A percentile compares a stretch with the other conserved stretches of the same genome.
phyloP scores from a whole-genome alignment of 2,888 invertebrate genomes.

The Oscheius myriophilus region DNA sequence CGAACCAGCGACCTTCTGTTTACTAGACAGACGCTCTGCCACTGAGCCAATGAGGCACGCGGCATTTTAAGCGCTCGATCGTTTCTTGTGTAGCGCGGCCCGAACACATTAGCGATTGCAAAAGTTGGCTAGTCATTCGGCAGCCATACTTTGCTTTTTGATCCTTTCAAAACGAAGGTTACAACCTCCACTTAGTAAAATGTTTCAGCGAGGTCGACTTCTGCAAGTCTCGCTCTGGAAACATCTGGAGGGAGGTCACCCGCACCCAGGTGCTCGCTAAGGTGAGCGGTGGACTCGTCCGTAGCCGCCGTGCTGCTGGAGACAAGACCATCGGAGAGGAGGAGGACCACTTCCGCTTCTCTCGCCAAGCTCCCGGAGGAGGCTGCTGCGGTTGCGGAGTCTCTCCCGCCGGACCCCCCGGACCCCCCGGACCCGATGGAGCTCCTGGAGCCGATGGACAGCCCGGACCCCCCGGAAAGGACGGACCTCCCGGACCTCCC shows the following conservation, averaged over 20 bases:
- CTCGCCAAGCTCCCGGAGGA: constrained; percentile 34
- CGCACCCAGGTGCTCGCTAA: constrained; percentile 56
- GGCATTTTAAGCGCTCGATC: no score
- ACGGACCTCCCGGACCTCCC: constrained; percentile 52
- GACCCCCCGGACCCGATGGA: constrained; percentile 32
- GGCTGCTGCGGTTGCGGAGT: constrained; percentile 37
- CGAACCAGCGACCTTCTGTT: constrained; percentile 67
- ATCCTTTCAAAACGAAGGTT: background rate
- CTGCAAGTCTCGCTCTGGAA: constrained; percentile 62
- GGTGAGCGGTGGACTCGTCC: constrained; percentile 49
- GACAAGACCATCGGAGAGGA: no score
- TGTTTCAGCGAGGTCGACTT: constrained; percentile 56
- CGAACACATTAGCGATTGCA: no score
- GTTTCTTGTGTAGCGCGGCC: no score
- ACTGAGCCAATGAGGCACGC: constrained; percentile 62
- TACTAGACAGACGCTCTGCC: constrained; percentile 67
- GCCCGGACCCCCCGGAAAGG: constrained; percentile 57
- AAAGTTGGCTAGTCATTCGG: no score
- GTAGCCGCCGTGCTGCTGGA: constrained; percentile 34
- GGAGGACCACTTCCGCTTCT: no score
- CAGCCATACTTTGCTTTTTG: no score
- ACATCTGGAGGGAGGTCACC: constrained; percentile 64
- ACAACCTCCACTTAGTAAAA: no score
- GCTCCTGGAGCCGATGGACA: constrained; percentile 34
- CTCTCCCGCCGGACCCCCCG: constrained; percentile 28